Evolutionary conservation across 2,113 vertebrate species (phyloP).

Genomic region (Pholis gunnellus): DNA sequence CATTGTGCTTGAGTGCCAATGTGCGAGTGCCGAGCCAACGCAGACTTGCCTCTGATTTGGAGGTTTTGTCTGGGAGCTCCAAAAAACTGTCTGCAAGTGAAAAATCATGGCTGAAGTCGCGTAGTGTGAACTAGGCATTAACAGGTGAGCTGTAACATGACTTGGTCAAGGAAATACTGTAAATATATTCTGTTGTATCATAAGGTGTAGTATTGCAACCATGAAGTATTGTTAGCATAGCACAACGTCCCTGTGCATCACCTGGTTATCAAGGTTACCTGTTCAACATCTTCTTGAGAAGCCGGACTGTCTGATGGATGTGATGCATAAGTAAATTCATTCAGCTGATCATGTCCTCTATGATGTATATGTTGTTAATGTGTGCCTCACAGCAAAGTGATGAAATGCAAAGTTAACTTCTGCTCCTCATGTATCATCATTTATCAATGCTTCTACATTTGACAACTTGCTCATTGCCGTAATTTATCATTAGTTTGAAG

Average conservation of each 20-base stretch:
- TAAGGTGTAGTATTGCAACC: neutral
- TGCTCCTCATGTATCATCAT: neutral
- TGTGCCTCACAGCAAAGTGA: neutral
- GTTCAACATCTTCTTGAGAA: neutral
- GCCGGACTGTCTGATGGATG: neutral
- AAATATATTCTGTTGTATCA: neutral
- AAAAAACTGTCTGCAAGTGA: too few species aligned
- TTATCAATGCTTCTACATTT: neutral
- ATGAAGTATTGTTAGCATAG: neutral
- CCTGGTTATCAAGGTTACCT: neutral
- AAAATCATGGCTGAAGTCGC: too few species aligned
- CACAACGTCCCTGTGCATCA: neutral
- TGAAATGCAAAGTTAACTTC: neutral
- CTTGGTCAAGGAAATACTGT: neutral
- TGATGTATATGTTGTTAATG: neutral
- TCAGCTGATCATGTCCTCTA: neutral
- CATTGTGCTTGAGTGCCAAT: too few species aligned
- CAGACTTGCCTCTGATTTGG: too few species aligned
- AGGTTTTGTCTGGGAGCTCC: too few species aligned
- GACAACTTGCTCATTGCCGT: neutral
- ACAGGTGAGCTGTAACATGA: conserved; percentile 1
- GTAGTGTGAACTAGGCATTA: neutral
- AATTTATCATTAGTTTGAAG: neutral
- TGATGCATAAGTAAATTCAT: neutral
- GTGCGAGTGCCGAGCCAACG: too few species aligned